phyloP scores from a whole-genome alignment of 2,888 invertebrate genomes.

The Oligia fasciuncula region DNA sequence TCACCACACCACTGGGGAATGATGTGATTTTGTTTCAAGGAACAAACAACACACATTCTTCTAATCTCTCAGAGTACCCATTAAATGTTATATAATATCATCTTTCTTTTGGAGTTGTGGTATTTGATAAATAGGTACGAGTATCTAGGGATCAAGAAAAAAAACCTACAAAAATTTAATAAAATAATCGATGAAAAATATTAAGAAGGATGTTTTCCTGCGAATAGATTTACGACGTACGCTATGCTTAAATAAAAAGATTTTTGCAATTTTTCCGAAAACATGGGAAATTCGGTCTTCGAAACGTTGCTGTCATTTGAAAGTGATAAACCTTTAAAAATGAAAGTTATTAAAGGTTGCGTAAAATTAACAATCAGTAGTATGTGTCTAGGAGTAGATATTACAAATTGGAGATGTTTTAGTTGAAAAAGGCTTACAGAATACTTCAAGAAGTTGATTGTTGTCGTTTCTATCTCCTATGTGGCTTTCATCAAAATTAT shows the following conservation, averaged over 20 bases:
- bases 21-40: slow-evolving; percentile 16
- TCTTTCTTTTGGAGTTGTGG: neutral
- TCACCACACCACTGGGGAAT: slow-evolving; percentile 25
- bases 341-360: neutral
- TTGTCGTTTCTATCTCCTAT: no score
- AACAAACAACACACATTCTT: slow-evolving; percentile 19
- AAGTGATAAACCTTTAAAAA: neutral
- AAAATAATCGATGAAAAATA: neutral
- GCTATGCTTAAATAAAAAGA: no score
- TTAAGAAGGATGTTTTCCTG: neutral
- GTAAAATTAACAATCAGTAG: neutral
- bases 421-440: neutral
- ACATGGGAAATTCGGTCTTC: neutral
- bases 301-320: neutral
- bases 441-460: neutral
- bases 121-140: neutral
- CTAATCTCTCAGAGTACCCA: slow-evolving; percentile 11
- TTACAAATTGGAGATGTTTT: neutral
- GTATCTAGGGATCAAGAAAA: neutral
- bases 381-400: neutral
- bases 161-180: neutral
- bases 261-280: neutral
- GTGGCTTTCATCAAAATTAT: no score
- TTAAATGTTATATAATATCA: neutral
- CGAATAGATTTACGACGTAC: neutral